Percentiles rank a stretch among this genome's conserved stretches.
Conservation (phyloP, 2,797 vertebrate genomes). For the Acanthurus leucopareius region DNA sequence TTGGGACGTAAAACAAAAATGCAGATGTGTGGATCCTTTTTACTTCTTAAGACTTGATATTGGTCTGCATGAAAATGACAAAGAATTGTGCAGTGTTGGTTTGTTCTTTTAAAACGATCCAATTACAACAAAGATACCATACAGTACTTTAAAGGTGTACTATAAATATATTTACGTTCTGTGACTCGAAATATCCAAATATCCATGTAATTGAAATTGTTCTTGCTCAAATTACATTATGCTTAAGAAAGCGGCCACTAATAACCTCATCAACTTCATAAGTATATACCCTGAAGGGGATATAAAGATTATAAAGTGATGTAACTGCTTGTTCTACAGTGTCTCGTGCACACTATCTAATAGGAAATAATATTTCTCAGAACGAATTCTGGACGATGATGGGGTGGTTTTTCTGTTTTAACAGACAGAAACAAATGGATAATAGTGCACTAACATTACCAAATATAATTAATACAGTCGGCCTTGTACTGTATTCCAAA, state of each 20-base stretch:
- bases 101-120: not conserved
- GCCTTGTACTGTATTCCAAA: not conserved
- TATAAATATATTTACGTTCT: constrained; percentile 4
- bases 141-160: not conserved
- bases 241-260: not conserved
- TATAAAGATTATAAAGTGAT: constrained; percentile 8
- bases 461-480: not conserved
- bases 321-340: constrained; percentile 1
- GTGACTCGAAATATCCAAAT: not conserved
- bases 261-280: not conserved
- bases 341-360: constrained; percentile 6
- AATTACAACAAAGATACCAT: not conserved
- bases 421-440: not conserved
- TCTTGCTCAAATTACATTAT: too few species aligned
- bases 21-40: not conserved
- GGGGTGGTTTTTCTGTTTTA: not conserved
- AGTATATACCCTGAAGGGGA: not conserved
- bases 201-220: too few species aligned
- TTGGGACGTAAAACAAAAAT: not conserved
- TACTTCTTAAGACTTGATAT: not conserved
- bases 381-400: not conserved
- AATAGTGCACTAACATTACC: not conserved
- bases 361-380: not conserved
- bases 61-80: not conserved
- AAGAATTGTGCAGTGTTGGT: not conserved